Conservation (phyloP, 1,140 invertebrate species). For the Dendrolimus punctatus region DNA sequence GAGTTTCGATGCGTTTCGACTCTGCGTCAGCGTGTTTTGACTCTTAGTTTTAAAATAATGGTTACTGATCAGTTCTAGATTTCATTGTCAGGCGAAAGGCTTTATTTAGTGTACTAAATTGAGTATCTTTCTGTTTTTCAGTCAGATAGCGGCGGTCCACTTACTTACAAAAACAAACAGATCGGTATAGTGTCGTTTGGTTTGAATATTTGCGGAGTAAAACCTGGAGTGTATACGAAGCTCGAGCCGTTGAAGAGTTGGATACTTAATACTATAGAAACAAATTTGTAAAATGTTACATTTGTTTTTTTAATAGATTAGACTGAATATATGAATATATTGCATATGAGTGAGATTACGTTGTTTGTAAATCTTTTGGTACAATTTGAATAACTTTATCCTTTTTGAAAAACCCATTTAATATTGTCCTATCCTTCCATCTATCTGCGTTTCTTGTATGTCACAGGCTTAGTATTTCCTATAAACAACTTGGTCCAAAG, state of each 20-base stretch:
- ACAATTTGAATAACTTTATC: background rate
- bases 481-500: too few species aligned
- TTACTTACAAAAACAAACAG: conserved; percentile 34
- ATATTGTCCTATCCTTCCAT: background rate
- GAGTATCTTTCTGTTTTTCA: conserved; percentile 55
- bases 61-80: background rate
- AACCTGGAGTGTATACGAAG: conserved; percentile 73
- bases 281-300: conserved; percentile 3
- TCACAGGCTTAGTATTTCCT: background rate
- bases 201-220: conserved; percentile 53
- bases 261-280: conserved; percentile 23
- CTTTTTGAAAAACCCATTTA: background rate
- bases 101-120: background rate
- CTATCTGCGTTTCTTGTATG: background rate
- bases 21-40: too few species aligned
- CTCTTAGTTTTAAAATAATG: background rate
- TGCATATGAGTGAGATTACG: too few species aligned
- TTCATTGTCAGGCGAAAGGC: background rate
- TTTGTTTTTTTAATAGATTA: background rate
- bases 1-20: too few species aligned
- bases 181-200: conserved; percentile 69
- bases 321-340: background rate
- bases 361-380: too few species aligned
- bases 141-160: conserved; percentile 78
- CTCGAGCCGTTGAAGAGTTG: conserved; percentile 34